Evolutionary conservation across 2,113 vertebrate species (phyloP), one percentile per base, ranked within the genome.

Genomic region (Parus major): DNA sequence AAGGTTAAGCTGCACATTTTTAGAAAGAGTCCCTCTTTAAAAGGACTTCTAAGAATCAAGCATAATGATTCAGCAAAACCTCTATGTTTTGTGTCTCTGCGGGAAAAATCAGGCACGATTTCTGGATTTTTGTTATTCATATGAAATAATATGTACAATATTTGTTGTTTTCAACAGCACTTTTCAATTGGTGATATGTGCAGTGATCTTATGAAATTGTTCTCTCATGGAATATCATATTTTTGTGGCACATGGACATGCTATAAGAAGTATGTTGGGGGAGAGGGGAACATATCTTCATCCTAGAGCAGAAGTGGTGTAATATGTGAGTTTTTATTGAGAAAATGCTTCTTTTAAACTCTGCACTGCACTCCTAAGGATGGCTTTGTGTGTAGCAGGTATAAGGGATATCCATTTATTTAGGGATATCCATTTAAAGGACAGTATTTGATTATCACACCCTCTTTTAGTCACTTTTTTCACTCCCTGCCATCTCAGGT

Each of bases 401-500:
- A 70, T 35, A 61, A 39, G 47, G 14, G n/a, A 27, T 55, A 35
- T 60, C 53, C 16, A n/a, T 70, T 73, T 52, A 20, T 86, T 56
- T 81, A 76, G 72, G 24, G 53, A 92, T 86, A 93, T 80, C 35
- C 12, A 21, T 79, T 90, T 95, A 88, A 82, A 44, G 55, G 52
- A 39, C 29, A 53, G 24, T 15, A 46, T 80, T 71, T 92, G 21
- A 19, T 90, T 60, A 23, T 49, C 50, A 24, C 59, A 55, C 88
- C 28, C n/a, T 70, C 60, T 79, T 87, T 68, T 23, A 46, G 53
- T 64, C n/a, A n/a, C 57, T 52, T 61, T 49, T 83, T 35, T 8
- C 12, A 42, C 59, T 91, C 72, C 55, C 21, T 81, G 84, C 57
- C 70, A 92, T 88, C 87, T 96, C 83, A 95, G 92, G 69, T 95